Conservation (phyloP, 2,113 vertebrate genomes). For the Bolborhynchus lineola region DNA sequence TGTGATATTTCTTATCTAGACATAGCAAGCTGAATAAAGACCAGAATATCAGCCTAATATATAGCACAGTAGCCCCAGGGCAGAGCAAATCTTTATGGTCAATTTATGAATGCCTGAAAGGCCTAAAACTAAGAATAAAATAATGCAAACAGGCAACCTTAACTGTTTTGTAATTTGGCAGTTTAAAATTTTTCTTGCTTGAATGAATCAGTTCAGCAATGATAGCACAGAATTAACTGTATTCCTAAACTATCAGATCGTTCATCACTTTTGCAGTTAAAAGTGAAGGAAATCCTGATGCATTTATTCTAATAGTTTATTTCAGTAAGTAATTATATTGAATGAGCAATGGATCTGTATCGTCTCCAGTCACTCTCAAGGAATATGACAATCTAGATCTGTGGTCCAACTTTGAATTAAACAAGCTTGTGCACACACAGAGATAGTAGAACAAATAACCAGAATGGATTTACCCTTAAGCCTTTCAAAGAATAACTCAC, state of each 20-base stretch:
- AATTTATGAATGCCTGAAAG: slow-evolving; percentile 46
- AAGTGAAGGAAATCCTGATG: not conserved
- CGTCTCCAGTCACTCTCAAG: not conserved
- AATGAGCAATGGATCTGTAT: not conserved
- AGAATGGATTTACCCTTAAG: not conserved
- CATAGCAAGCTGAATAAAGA: slow-evolving; percentile 19
- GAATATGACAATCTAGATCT: not conserved
- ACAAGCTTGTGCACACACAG: not conserved
- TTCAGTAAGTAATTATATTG: not conserved
- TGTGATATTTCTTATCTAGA: slow-evolving; percentile 44
- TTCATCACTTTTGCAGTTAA: slow-evolving; percentile 18
- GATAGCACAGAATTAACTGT: not conserved
- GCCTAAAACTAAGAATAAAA: slow-evolving; percentile 40
- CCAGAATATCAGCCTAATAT: slow-evolving; percentile 29
- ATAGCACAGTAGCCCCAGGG: slow-evolving; percentile 23
- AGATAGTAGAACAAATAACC: not conserved
- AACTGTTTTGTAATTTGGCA: slow-evolving; percentile 30
- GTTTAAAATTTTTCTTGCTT: not conserved
- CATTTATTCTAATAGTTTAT: slow-evolving; percentile 9
- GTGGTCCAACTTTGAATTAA: not conserved
- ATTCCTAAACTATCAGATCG: not conserved
- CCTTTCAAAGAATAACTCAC: not conserved
- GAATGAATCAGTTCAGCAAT: not conserved
- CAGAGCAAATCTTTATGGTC: slow-evolving; percentile 40
- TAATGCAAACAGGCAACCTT: slow-evolving; percentile 37